Evolutionary conservation across 2,888 invertebrate species (phyloP), one percentile per base, ranked within the genome.

Genomic region (Cancer borealis): DNA sequence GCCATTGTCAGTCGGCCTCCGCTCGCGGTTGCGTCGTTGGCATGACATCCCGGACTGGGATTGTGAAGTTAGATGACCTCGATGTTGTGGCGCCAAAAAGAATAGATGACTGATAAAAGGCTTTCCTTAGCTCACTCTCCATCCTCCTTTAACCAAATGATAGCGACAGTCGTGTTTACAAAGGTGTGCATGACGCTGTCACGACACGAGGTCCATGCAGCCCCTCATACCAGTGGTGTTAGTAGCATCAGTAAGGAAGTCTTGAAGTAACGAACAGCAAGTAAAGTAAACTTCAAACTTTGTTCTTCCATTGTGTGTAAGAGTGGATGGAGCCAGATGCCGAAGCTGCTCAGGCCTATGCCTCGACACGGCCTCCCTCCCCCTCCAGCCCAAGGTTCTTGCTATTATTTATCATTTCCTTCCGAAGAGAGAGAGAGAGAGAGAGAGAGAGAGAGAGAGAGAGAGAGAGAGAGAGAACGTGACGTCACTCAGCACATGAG

Each of bases 401-500:
- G 73, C 73, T n/a, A 73, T 73, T 73, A 73, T 73, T 73, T 26
- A 73, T 73, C n/a, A 73, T 73, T 79, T 79, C 30, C 84, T 84
- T 84, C 84, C 84, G 39, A 2, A 14, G 30, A 14, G 39, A 60
- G 60, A 60, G 60, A 60, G 60, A 60, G 60, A 60, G 60, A 60
- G 60, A 60, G 60, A 60, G 60, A 60, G 60, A 60, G 60, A 54
- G 54, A 54, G 54, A 54, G 54, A 54, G 54, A 54, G 54, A 54
- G 54, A 54, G 54, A 54, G 54, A 54, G 54, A 54, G 54, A 54
- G 54, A 54, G 54, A 14, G 49, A 26, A 79, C 26, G 73, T 79
- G 10, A 26, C 73, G n/a, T 14, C 4, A 8, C 73, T 79, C 21
- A 21, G 21, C 60, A 17, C 60, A 60, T 79, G 4, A 79, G 73